phyloP scores from a whole-genome alignment of 2,888 invertebrate genomes.

The Pheosia tremula region DNA sequence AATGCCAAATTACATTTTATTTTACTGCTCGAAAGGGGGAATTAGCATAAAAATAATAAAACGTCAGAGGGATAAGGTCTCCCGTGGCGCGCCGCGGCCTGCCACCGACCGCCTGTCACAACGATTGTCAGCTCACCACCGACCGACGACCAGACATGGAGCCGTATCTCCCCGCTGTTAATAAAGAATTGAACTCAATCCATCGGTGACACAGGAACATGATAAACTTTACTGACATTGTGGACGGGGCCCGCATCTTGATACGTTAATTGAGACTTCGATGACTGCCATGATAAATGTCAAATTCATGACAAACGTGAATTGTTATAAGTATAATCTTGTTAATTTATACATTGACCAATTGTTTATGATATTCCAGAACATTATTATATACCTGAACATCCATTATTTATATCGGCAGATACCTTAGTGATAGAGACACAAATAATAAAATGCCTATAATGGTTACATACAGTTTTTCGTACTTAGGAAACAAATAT shows the following conservation, averaged over 20 bases:
- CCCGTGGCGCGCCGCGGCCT: slow-evolving; percentile 53
- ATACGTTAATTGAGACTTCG: slow-evolving; percentile 6
- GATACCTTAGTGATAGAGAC: too few species aligned
- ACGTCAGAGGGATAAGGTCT: slow-evolving; percentile 62
- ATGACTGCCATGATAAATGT: slow-evolving; percentile 6
- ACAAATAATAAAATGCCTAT: too few species aligned
- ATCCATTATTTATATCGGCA: too few species aligned
- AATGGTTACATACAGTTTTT: too few species aligned
- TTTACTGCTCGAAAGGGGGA: slow-evolving; percentile 53
- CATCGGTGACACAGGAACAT: slow-evolving; percentile 9
- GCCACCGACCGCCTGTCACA: slow-evolving; percentile 62
- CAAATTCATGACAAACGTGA: slow-evolving; percentile 3
- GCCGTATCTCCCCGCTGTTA: slow-evolving; percentile 43
- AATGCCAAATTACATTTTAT: slow-evolving; percentile 58
- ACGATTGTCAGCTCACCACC: slow-evolving; percentile 58
- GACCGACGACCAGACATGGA: slow-evolving; percentile 45
- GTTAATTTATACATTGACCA: slow-evolving; percentile 7
- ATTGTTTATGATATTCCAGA: slow-evolving; percentile 9
- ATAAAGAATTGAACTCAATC: slow-evolving; percentile 29
- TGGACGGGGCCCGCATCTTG: slow-evolving; percentile 17
- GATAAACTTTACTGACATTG: slow-evolving; percentile 11
- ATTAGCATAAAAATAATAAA: slow-evolving; percentile 81
- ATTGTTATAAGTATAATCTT: slow-evolving; percentile 5
- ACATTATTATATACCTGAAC: too few species aligned
- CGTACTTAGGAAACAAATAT: too few species aligned